Conservation (phyloP, 30 jellyfish, hydroid and myxozoan species). For the Cassiopea xamachana region DNA sequence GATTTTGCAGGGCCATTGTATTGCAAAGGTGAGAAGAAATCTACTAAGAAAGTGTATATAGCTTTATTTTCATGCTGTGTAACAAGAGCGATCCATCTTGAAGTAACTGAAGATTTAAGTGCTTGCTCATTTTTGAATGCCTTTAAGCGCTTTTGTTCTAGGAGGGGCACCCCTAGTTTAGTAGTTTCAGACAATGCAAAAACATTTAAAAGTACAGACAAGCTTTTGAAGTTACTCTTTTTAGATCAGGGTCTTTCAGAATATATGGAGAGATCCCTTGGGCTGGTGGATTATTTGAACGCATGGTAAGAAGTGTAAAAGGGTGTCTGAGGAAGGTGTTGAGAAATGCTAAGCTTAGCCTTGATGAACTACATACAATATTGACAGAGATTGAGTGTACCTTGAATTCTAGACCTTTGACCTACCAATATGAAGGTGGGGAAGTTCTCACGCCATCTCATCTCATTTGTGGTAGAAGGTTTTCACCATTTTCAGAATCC, state of each 20-base stretch:
- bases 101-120: constrained; percentile 28
- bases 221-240: constrained; percentile 1
- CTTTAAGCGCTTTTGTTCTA: constrained; percentile 27
- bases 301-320: constrained; percentile 57
- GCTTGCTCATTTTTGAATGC: constrained; percentile 21
- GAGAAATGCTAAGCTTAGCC: constrained; percentile 4
- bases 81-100: constrained; percentile 62
- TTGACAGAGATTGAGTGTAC: constrained; percentile 31
- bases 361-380: constrained; percentile 40
- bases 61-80: constrained; percentile 50
- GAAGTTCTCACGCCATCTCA: constrained; percentile 62
- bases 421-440: constrained; percentile 22
- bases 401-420: constrained; percentile 39
- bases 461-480: constrained; percentile 24
- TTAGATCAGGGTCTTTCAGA: background rate
- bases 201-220: constrained; percentile 55
- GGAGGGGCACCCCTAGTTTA: constrained; percentile 58
- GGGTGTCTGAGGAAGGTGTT: constrained; percentile 47
- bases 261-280: constrained; percentile 35
- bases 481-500: constrained; percentile 9
- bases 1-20: constrained; percentile 41
- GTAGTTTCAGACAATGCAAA: constrained; percentile 67
- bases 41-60: constrained; percentile 29
- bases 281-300: constrained; percentile 61
- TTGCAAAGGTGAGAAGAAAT: constrained; percentile 11